Base-by-base conservation (phyloP, 1,140 invertebrate species). In the Drosophila virilis region DNA sequence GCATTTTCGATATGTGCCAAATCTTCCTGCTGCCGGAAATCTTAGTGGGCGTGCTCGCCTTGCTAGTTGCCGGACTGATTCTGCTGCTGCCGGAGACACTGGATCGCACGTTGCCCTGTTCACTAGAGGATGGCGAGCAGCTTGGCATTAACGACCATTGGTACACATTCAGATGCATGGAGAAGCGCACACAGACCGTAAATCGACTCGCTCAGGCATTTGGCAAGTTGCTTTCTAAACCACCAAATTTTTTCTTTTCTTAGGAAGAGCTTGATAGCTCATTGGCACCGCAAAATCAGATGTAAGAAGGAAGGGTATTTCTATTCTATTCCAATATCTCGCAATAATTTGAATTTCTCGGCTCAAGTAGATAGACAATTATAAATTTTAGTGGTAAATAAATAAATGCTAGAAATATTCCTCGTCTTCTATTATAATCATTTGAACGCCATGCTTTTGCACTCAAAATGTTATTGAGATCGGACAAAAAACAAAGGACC, bases 41-140 rank as follows among this genome's bases (percentile, higher is more conserved):
- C 15, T 91, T 91, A 17, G 58, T 91, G 52, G 90, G 90, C n/a
- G 78, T 94, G 33, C 88, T 95, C 32, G 94, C 94, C 8, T 54
- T 92, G 3, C 79, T 95, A 17, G 94, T 93, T 1, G 94, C 94
- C 8, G 70, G 92, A 2, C 84, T 94, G 3, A 94, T 94, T 35
- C 65, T 89, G 12, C 46, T 89, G 37, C 77, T 89, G 28, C 80
- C 84, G 3, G 84, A 89, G 57, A 89, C 84, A 1, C 68, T 94
- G 6, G 80, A 94, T 65, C 91, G 93, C 58, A 93, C 93, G 2
- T 73, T 95, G 22, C 94, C 94, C 9, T 92, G 94, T 8, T 94
- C 94, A 0, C 70, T 95, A 38, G 83, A 93, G 68, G 94, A 95
- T 77, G 94, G 94, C 0, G 94, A 95, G 88, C 77, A 92, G 8